phyloP scores from a whole-genome alignment of 2,113 vertebrate genomes.

The Myotis lucifugus region DNA sequence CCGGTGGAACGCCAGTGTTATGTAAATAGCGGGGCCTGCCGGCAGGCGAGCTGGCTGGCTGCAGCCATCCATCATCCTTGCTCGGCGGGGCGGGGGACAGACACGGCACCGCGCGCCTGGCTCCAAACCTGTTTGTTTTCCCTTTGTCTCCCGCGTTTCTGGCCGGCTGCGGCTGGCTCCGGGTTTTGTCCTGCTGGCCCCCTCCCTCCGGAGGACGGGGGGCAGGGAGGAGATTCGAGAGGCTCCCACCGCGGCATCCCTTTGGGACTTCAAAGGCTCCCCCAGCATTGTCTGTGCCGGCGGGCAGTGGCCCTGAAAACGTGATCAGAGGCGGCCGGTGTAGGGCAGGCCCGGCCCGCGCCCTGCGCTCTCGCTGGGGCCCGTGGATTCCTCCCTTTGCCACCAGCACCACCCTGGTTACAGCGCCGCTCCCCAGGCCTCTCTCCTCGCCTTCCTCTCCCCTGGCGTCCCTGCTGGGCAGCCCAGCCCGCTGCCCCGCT shows the following conservation, averaged over 20 bases:
- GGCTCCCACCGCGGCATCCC: conserved; percentile 87
- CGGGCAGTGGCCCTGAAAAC: conserved; percentile 95
- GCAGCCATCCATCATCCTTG: conserved; percentile 96
- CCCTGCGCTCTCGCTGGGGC: conserved; percentile 86
- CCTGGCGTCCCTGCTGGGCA: conserved; percentile 70
- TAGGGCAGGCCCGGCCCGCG: conserved; percentile 95
- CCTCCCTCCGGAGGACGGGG: conserved; percentile 46
- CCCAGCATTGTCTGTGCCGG: conserved; percentile 93
- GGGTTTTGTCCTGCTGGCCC: conserved; percentile 86
- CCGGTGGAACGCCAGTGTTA: conserved; percentile 93
- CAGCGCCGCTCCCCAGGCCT: conserved; percentile 78
- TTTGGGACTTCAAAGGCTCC: conserved; percentile 97
- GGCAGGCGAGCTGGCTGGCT: conserved; percentile 89
- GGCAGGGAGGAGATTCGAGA: conserved; percentile 55
- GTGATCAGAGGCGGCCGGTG: conserved; percentile 95
- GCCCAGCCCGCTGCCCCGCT: neutral
- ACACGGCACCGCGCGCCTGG: conserved; percentile 93
- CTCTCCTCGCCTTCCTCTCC: conserved; percentile 71
- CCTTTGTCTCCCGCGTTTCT: conserved; percentile 89
- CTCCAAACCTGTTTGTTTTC: conserved; percentile 97
- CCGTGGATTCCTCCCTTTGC: conserved; percentile 90
- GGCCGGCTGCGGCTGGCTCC: conserved; percentile 88
- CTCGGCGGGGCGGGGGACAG: conserved; percentile 87
- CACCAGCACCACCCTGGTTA: conserved; percentile 91
- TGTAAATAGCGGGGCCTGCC: conserved; percentile 93